phyloP scores from a whole-genome alignment of 2,113 vertebrate genomes.

The Myxocyprinus asiaticus region DNA sequence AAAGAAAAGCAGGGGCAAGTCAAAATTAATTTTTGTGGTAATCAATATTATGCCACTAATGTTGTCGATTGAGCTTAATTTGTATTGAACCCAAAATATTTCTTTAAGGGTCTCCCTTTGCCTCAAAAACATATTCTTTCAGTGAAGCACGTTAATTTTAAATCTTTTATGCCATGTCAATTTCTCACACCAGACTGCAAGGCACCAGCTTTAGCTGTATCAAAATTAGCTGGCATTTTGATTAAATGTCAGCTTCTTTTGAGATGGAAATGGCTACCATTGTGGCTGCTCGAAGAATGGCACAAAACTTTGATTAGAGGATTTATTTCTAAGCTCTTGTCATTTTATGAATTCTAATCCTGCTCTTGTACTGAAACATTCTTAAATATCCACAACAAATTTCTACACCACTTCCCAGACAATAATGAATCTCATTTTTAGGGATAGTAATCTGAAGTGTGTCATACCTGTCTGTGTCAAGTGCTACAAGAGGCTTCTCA shows the following conservation, averaged over 20 bases:
- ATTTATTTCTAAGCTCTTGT: background rate
- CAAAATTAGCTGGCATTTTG: conserved; percentile 5
- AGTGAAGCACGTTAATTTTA: background rate
- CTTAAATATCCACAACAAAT: background rate
- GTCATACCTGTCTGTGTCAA: conserved; percentile 97
- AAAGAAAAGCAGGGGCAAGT: no score
- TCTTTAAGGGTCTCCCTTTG: background rate
- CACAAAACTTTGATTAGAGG: conserved; percentile 7
- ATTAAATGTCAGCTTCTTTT: conserved; percentile 21
- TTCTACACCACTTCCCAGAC: background rate
- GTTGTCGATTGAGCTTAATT: no score
- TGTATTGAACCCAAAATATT: no score
- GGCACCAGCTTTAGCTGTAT: background rate
- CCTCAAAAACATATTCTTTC: background rate
- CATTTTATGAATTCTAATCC: background rate
- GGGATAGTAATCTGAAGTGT: background rate
- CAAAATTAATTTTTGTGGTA: no score
- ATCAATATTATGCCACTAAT: no score
- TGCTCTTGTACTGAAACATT: background rate
- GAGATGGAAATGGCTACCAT: background rate
- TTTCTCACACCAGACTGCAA: background rate
- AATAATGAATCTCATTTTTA: background rate
- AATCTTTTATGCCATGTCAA: conserved; percentile 14
- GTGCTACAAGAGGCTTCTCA: conserved; percentile 94
- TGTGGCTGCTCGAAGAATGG: background rate